Conservation (phyloP, 1,140 invertebrate species). For the Drosophila neocordata region DNA sequence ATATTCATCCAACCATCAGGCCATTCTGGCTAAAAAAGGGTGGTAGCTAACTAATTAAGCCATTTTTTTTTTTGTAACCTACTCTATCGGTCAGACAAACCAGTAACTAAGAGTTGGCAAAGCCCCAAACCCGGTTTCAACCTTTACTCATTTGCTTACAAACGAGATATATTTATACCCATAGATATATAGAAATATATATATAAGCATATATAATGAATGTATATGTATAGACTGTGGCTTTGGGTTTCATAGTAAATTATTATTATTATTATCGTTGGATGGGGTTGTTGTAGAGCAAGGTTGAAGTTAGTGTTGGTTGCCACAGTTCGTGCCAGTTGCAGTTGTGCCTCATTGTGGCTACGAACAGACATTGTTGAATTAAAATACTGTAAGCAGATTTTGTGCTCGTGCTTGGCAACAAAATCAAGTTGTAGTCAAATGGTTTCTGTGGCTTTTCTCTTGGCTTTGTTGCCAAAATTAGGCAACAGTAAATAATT, state of each 20-base stretch:
- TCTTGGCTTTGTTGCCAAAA: slow-evolving; percentile 29
- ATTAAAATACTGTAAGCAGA: slow-evolving; percentile 66
- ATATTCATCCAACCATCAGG: slow-evolving; percentile 37
- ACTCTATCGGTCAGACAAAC: slow-evolving; percentile 52
- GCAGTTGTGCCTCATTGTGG: slow-evolving; percentile 58
- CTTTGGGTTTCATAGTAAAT: slow-evolving; percentile 69
- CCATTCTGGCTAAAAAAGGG: slow-evolving; percentile 2
- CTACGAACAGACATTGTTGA: slow-evolving; percentile 63
- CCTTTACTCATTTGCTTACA: not conserved
- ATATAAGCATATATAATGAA: slow-evolving; percentile 1
- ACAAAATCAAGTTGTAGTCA: slow-evolving; percentile 50
- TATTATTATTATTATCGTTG: slow-evolving; percentile 72
- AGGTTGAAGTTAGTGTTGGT: slow-evolving; percentile 4
- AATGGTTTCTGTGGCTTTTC: slow-evolving; percentile 59
- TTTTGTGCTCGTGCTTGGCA: slow-evolving; percentile 31
- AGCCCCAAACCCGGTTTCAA: slow-evolving; percentile 15
- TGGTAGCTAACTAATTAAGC: slow-evolving; percentile 64
- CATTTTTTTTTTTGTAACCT: slow-evolving; percentile 56
- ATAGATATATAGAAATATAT: not conserved
- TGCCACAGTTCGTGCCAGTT: slow-evolving; percentile 43
- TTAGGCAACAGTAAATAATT: slow-evolving; percentile 65
- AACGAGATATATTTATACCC: not conserved
- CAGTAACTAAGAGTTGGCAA: slow-evolving; percentile 8
- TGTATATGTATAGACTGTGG: slow-evolving; percentile 46
- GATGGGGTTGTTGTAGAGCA: too few relatives aligned